Conservation (phyloP, 1,140 invertebrate genomes). For the Chymomyza costata region DNA sequence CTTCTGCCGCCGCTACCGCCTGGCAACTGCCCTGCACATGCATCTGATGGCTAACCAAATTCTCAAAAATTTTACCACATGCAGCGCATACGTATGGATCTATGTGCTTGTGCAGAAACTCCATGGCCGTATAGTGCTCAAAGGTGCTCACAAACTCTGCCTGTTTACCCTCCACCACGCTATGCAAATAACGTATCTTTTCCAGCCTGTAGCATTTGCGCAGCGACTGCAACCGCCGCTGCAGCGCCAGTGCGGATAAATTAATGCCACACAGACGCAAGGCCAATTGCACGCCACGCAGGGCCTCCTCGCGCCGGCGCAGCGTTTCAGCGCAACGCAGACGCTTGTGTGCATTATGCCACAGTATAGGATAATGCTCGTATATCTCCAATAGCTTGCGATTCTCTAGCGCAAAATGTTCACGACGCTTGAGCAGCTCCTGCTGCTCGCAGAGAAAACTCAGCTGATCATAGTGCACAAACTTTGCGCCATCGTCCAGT, state of each 20-base stretch:
- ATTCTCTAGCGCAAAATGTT: conserved; percentile 47
- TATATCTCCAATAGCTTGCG: conserved; percentile 58
- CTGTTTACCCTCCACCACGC: conserved; percentile 49
- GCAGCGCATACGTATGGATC: conserved; percentile 60
- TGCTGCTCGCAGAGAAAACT: conserved; percentile 53
- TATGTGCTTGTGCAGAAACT: conserved; percentile 64
- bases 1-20: conserved; percentile 4
- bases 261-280: conserved; percentile 34
- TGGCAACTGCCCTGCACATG: conserved; percentile 48
- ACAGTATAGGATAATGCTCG: conserved; percentile 58
- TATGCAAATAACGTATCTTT: conserved; percentile 59
- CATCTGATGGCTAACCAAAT: conserved; percentile 37
- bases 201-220: conserved; percentile 59
- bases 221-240: conserved; percentile 49
- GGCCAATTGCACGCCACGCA: conserved; percentile 33
- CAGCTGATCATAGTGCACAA: conserved; percentile 53
- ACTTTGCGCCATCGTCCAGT: conserved; percentile 45
- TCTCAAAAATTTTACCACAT: conserved; percentile 63
- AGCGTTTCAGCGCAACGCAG: conserved; percentile 22
- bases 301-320: conserved; percentile 25
- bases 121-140: conserved; percentile 54
- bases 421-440: conserved; percentile 44
- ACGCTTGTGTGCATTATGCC: conserved; percentile 55
- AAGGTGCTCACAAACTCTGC: conserved; percentile 42
- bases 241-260: conserved; percentile 46